Evolutionary conservation across 2,113 vertebrate species (phyloP), one percentile per base, ranked within the genome.

Genomic region (Ivindomyrus marchei): DNA sequence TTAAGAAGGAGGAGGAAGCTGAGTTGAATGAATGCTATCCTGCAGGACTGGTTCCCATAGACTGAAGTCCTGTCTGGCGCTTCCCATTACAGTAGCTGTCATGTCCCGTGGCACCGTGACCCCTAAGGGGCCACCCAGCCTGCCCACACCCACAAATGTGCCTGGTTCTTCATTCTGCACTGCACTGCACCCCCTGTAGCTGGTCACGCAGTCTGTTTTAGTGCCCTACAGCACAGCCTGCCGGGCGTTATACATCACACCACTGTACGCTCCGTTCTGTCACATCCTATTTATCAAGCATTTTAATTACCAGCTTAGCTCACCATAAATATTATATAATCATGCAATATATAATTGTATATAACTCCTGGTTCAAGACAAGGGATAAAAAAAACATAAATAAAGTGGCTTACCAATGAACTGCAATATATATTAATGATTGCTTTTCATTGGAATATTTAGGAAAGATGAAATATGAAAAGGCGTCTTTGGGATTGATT

Each of bases 1-100:
- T 99, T 98, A 97, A 97, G 97, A 96, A 94, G 91, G 96, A 95
- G 97, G 96, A 99, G 98, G 98, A 99, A 99, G 96, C 96, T 93
- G 94, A 97, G 96, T 98, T 99, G 98, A 99, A 99, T 99, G 98
- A 98, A 97, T 98, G 97, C 97, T 98, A 99, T 99, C 98, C 98
- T 99, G 98, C 95, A 97, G 94, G 95, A 96, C 95, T 94, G 94
- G 98, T 99, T 99, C 98, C 98, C 98, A 99, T 98, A 98, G 98
- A 97, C 97, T 96, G 94, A 94, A 97, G 97, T 96, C 97, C 97
- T 97, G 96, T 98, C 97, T 97, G 95, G 96, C 93, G 94, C 96
- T 97, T 96, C 97, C 96, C 95, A 96, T 96, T 94, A 80, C 95
- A 93, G 93, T 95, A 96, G 96, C 94, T 97, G 97, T 96, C 97